Base-by-base conservation (phyloP, 1,140 invertebrate genomes). In the Drosophila asahinai region DNA sequence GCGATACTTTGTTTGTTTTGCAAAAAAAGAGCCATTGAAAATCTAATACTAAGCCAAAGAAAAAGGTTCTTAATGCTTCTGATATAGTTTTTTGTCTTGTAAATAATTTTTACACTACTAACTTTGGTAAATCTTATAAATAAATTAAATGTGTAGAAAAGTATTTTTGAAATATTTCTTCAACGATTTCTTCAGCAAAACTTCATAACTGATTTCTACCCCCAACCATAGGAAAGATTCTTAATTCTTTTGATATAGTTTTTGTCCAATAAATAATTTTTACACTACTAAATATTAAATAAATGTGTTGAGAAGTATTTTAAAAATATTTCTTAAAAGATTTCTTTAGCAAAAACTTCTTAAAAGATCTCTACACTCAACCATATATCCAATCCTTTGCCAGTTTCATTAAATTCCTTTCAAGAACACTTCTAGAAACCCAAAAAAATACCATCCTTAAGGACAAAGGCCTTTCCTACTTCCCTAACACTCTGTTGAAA, bases 381-480 rank as follows among this genome's bases (percentile, higher is more conserved):
- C 36, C 47, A 38, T 66, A 55, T 60, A 54, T 77, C 40, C 22
- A 59, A 19, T 33, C 22, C 25, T 12, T 15, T 43, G 27, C 3
- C 33, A 75, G 36, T 1, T 12, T 57, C 22, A 17, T 58, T 30
- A 68, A 83, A 70, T 86, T 87, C 71, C 25, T 5, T 17, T 55
- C 38, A 80, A 87, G 48, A 79, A 64, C 80, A 80, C 72, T 64
- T 80, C n/a, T 22, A 49, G 25, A 58, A 36, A 57, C 66, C 22
- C n/a, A 48, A 42, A 59, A 15, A 49, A 55, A 55, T n/a, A 61
- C 45, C 8, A 79, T 54, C 33, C 47, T 25, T 40, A 36, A 52
- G 74, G 55, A 81, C 75, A 81, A 86, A 63, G 51, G 65, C 14
- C 27, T 36, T 45, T 54, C 38, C 33, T 2, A 49, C 47, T 38